Evolutionary conservation across 2,888 invertebrate genomes (phyloP), one percentile per base, ranked within the genome.

Genomic region (Platycheirus rosarum): DNA sequence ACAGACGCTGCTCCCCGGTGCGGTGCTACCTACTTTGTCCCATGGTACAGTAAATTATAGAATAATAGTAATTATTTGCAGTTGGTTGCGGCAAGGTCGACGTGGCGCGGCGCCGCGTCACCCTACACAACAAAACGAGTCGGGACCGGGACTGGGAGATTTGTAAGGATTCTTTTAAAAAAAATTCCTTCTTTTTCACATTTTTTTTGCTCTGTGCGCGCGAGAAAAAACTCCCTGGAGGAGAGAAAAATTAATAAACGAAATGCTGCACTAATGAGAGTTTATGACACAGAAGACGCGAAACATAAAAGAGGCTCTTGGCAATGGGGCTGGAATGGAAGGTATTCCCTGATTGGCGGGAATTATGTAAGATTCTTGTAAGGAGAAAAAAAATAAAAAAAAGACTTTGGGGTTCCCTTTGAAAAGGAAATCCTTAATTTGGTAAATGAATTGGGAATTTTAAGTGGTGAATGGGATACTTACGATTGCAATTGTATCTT

Each of bases 231-330:
- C 49, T 63, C 37, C 40, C 82, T 71, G 14, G 49, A 76, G 73
- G 82, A 71, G 68, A 77, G 37, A 73, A 73, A 68, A 77, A 82
- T 82, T 77, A 82, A 82, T 77, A 77, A 82, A 60, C 77, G 76
- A 82, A 82, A 82, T 82, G 82, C 82, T 82, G 82, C 82, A 68
- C 82, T 82, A 82, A 82, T 82, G 82, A 82, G 82, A 69, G 82
- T 73, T 82, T 82, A 82, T 82, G 71, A 77, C 82, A 82, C 82
- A 73, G 63, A 82, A 82, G 82, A 69, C 35, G 68, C 42, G 23
- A 42, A 66, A 40, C 26, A 48, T 32, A 63, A 63, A 63, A 48
- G 63, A 32, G 42, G 35, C 63, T 48, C 20, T 40, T 18, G 63
- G 14, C n/a, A 37, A 55, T 42, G 13, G 26, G 9, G 2, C 8